Evolutionary conservation across 30 jellyfish, hydroid and myxozoan genomes (phyloP), one percentile per base, ranked within the genome.

Genomic region (Rhopilema esculentum): DNA sequence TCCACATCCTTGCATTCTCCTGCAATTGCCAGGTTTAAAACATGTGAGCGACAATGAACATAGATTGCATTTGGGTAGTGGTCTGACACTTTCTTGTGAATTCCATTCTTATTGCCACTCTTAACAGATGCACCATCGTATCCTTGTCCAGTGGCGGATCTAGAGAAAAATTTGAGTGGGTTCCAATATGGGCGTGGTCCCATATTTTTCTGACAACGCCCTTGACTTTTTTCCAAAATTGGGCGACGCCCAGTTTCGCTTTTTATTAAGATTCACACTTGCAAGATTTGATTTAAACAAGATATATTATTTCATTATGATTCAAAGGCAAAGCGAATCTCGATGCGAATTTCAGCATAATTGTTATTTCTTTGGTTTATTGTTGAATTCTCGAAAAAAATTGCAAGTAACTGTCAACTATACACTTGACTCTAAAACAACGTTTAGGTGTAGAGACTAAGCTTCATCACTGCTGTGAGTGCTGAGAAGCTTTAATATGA

Each of bases 1-100:
- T 79, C 89, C 89, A 79, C 79, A 24, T 49, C 30, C 84, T 79
- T 79, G 89, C 89, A 79, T 79, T 84, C 89, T 62, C 89, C 89
- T 19, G 89, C 79, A 79, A 79, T 79, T 49, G 89, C 79, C 27
- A 79, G 84, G 72, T 79, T 79, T 26, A 79, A 79, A 79, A 79
- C 89, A 79, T 79, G 89, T 53, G 89, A 79, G 79, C 89, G 89
- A 26, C 89, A 79, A 79, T 79, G 80, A 51, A 49, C 89, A 79
- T 79, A 75, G 49, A 63, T 79, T 79, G 84, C 89, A 79, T 79
- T 79, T 79, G 89, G 89, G 65, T 79, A 79, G 0, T 79, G 89
- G 61, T 81, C 77, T 81, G 91, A 81, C 85, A 81, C 71, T 81
- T 81, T 81, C 85, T 66, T 81, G 84, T 66, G 83, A 81, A 81